These are phyloP conservation scores for Notodonta dromedarius DNA, from an alignment of 2,888 invertebrate species.

Conservation along the genomic window DNA sequence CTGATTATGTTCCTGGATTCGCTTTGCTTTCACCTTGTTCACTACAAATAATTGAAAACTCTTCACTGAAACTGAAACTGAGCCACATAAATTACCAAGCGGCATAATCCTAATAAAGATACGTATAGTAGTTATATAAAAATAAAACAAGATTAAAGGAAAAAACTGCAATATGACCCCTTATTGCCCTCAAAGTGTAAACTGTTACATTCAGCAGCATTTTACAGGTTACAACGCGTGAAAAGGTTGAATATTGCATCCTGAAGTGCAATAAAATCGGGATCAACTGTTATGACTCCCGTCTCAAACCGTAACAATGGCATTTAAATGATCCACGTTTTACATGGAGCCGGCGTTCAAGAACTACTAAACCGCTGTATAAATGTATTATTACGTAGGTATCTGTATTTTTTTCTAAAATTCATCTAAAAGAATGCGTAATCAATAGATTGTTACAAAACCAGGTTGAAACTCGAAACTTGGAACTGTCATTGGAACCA, in stretches of 20 bases:
- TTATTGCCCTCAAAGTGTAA: constrained; percentile 9
- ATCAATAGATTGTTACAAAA: too few relatives aligned
- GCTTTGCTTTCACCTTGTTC: constrained; percentile 21
- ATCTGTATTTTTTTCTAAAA: background rate
- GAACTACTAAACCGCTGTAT: constrained; percentile 23
- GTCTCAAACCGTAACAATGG: constrained; percentile 72
- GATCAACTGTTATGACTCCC: constrained; percentile 76
- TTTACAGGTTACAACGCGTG: constrained; percentile 39
- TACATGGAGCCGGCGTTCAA: constrained; percentile 47
- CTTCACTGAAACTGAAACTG: background rate
- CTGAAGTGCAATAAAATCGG: constrained; percentile 75
- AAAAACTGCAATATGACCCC: constrained; percentile 7
- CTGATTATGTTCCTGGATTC: constrained; percentile 53
- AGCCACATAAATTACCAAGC: too few relatives aligned
- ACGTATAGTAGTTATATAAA: too few relatives aligned
- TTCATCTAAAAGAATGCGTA: too few relatives aligned
- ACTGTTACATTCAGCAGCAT: constrained; percentile 24
- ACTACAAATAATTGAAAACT: constrained; percentile 5
- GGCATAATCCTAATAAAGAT: too few relatives aligned
- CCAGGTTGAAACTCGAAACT: background rate
- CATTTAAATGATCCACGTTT: constrained; percentile 58
- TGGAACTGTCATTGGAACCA: background rate
- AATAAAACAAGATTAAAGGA: too few relatives aligned
- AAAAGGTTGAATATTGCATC: constrained; percentile 64
- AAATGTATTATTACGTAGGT: background rate